Percentiles rank a stretch among this genome's conserved stretches.
Evolutionary conservation across 2,888 invertebrate species (phyloP).

Genomic region (Eremobia ochroleuca): DNA sequence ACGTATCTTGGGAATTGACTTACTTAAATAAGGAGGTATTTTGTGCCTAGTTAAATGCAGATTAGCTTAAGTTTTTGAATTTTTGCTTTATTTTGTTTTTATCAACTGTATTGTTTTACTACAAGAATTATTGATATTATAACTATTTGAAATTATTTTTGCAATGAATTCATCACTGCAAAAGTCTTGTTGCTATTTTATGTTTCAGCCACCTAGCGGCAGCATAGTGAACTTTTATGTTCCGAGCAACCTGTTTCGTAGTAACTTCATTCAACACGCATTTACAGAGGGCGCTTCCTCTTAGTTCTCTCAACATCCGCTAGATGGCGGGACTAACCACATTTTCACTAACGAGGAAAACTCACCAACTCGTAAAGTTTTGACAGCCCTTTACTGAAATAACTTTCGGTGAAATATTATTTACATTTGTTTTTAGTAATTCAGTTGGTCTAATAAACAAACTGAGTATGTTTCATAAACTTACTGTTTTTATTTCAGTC

Average conservation of each 20-base stretch:
- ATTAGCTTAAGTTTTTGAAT: not conserved
- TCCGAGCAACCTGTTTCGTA: not conserved
- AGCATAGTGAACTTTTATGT: conserved; percentile 5
- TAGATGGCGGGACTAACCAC: conserved; percentile 35
- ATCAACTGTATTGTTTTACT: not conserved
- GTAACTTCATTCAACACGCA: not conserved
- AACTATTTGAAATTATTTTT: not conserved
- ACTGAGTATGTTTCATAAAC: conserved; percentile 6
- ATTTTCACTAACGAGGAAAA: not conserved
- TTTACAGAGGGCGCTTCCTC: conserved; percentile 32
- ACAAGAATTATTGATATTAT: not conserved
- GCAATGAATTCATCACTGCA: not conserved
- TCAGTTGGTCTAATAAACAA: conserved; percentile 20
- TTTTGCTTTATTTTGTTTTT: not conserved
- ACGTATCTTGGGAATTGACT: conserved; percentile 62
- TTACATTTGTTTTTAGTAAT: conserved; percentile 8
- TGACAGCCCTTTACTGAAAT: not conserved
- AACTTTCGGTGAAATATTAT: conserved; percentile 6
- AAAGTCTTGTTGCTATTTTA: not conserved
- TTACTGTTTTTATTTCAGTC: not conserved
- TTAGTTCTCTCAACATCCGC: not conserved
- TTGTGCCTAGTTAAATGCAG: conserved; percentile 25
- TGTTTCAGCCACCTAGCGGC: conserved; percentile 46
- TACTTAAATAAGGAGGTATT: conserved; percentile 53
- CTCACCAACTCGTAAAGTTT: not conserved